Conservation (phyloP, 1,140 invertebrate species). For the Aphis gossypii region DNA sequence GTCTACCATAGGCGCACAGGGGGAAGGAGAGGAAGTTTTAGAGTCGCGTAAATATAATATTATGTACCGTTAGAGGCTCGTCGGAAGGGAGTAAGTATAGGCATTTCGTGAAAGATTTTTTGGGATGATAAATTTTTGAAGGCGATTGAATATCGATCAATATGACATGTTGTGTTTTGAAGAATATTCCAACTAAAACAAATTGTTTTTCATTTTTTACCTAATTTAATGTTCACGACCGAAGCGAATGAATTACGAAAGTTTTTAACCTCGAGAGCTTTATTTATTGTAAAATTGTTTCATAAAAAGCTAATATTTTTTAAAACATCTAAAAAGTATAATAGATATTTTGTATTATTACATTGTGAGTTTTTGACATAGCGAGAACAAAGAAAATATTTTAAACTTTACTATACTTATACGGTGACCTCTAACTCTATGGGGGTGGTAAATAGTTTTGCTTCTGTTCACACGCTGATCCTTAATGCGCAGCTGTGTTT, state of each 20-base stretch:
- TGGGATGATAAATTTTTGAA: neutral
- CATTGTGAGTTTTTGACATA: neutral
- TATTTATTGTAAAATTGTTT: neutral
- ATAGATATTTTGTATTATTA: too few species aligned
- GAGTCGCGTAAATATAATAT: neutral
- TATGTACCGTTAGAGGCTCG: neutral
- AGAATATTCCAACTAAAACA: neutral
- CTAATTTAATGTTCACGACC: neutral
- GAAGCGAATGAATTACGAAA: neutral
- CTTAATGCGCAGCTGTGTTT: neutral
- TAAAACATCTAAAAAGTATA: neutral
- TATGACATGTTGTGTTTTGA: neutral
- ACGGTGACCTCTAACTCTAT: neutral
- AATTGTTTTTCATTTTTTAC: too few species aligned
- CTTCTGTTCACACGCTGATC: neutral
- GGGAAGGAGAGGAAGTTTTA: too few species aligned
- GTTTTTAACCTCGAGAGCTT: neutral
- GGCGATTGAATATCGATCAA: too few species aligned
- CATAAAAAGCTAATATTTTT: neutral
- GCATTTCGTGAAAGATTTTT: neutral
- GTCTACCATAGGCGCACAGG: neutral
- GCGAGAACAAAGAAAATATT: neutral
- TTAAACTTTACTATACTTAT: neutral
- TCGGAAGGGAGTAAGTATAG: neutral
- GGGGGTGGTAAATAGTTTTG: neutral